phyloP scores from a whole-genome alignment of 2,888 invertebrate species.

The Apotomis betuletana region DNA sequence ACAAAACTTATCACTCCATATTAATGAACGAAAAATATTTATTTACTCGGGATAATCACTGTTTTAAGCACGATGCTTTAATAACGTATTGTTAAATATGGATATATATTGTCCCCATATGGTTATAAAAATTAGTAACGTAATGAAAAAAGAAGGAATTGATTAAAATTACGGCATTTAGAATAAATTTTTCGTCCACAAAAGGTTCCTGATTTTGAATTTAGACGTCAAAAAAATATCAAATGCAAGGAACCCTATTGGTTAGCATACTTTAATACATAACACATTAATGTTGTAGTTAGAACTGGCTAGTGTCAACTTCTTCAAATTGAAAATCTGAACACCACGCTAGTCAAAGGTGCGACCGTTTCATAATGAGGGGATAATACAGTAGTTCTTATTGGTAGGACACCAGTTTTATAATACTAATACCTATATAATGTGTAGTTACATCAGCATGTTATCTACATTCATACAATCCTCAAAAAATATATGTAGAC shows the following conservation, averaged over 20 bases:
- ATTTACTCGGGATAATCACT: slow-evolving; percentile 9
- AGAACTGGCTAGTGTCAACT: not conserved
- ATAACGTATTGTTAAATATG: slow-evolving; percentile 8
- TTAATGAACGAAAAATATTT: not conserved
- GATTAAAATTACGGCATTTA: slow-evolving; percentile 23
- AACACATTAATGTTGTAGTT: not conserved
- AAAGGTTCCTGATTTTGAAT: not conserved
- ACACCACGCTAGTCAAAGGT: too few species aligned
- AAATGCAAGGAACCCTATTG: not conserved
- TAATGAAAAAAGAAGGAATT: slow-evolving; percentile 23
- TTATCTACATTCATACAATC: not conserved
- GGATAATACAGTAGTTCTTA: too few species aligned
- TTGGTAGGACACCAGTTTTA: too few species aligned
- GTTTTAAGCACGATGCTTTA: slow-evolving; percentile 9
- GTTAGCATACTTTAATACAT: not conserved
- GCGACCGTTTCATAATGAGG: too few species aligned
- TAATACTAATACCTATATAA: too few species aligned
- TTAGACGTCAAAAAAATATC: not conserved
- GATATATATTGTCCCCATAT: slow-evolving; percentile 8
- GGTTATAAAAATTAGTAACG: slow-evolving; percentile 17
- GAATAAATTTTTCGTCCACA: slow-evolving; percentile 9
- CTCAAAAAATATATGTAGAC: not conserved
- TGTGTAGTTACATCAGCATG: not conserved
- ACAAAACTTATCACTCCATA: not conserved
- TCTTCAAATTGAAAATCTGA: too few species aligned